Evolutionary conservation across 2,888 invertebrate species (phyloP).

Genomic region (Uloborus plumipes): DNA sequence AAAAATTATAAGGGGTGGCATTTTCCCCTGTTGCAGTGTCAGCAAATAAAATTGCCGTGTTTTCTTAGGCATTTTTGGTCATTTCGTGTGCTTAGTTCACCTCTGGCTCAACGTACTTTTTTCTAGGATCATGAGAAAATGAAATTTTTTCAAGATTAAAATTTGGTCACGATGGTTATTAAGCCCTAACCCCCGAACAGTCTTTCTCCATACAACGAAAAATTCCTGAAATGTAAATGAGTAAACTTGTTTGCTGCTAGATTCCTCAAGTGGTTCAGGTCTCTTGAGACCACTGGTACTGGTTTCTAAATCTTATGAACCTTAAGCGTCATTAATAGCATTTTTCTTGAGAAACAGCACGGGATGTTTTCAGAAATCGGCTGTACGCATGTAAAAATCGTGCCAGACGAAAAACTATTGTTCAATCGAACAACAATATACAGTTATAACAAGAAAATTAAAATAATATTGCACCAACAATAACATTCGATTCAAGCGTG

Average conservation of each 20-base stretch:
- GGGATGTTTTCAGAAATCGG: too few relatives aligned
- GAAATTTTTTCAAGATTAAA: not conserved
- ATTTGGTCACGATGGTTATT: not conserved
- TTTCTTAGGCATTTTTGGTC: not conserved
- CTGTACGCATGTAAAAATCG: too few relatives aligned
- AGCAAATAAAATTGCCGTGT: not conserved
- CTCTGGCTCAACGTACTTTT: not conserved
- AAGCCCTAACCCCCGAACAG: not conserved
- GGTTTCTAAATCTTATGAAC: not conserved
- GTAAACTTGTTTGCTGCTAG: not conserved
- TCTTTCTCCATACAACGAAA: not conserved
- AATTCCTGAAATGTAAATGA: not conserved
- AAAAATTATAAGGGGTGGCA: not conserved
- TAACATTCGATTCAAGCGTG: too few relatives aligned
- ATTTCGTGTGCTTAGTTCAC: not conserved
- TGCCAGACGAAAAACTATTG: too few relatives aligned
- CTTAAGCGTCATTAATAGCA: too few relatives aligned
- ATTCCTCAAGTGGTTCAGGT: not conserved
- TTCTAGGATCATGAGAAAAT: not conserved
- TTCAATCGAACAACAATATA: too few relatives aligned
- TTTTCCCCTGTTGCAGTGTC: not conserved
- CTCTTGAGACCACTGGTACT: not conserved
- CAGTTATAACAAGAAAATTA: too few relatives aligned
- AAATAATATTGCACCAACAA: too few relatives aligned
- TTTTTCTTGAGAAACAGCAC: too few relatives aligned